Evolutionary conservation across 2,113 vertebrate genomes (phyloP).

Genomic region (Pomatostomus ruficeps): DNA sequence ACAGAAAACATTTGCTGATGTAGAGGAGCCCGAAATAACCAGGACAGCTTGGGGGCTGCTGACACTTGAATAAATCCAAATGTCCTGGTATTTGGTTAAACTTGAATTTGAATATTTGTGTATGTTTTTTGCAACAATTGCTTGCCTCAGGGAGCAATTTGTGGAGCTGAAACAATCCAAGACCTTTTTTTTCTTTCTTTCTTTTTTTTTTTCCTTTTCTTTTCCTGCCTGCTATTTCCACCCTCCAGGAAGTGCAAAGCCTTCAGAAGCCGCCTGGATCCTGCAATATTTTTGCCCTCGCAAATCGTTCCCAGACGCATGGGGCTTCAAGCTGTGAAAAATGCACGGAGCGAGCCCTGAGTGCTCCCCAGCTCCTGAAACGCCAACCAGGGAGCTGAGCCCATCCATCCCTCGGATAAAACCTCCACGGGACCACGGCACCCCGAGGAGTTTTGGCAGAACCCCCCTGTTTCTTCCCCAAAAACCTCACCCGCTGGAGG

Average conservation of each 20-base stretch:
- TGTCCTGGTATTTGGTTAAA: conserved; percentile 47
- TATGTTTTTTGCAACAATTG: conserved; percentile 4
- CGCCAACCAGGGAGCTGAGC: neutral
- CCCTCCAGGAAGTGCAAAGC: neutral
- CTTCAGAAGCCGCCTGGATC: neutral
- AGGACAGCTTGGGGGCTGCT: conserved; percentile 5
- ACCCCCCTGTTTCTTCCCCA: rapidly evolving
- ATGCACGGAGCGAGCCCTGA: neutral
- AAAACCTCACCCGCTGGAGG: neutral
- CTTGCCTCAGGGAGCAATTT: conserved; percentile 42
- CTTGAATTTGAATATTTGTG: conserved; percentile 34
- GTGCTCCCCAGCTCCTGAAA: neutral
- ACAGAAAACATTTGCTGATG: conserved; percentile 13
- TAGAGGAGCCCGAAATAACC: conserved; percentile 7
- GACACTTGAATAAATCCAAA: conserved; percentile 33
- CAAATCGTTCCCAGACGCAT: neutral
- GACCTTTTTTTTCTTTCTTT: neutral
- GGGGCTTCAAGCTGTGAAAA: neutral
- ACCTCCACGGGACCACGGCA: rapidly evolving
- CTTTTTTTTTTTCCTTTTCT: too few relatives aligned
- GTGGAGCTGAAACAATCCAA: conserved; percentile 41
- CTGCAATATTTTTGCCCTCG: conserved; percentile 13
- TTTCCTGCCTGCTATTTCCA: neutral
- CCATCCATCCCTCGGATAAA: neutral
- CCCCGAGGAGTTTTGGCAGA: neutral